Conservation (phyloP, 2,797 vertebrate genomes). For the Oreonectes daqikongensis region DNA sequence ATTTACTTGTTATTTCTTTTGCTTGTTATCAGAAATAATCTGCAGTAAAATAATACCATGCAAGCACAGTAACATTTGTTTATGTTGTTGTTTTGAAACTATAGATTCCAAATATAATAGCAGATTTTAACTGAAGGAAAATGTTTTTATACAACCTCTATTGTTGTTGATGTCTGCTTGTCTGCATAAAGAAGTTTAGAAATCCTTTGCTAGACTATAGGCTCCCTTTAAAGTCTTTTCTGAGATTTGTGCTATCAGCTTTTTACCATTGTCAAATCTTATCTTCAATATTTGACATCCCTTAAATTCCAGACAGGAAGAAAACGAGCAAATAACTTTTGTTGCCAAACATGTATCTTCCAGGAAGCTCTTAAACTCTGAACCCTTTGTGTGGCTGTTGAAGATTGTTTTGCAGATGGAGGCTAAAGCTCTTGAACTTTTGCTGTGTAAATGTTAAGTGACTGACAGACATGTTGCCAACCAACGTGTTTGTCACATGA, state of each 20-base stretch:
- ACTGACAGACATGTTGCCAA: constrained; percentile 35
- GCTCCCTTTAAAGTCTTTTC: constrained; percentile 46
- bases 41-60: too few relatives aligned
- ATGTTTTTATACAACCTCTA: not conserved
- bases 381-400: constrained; percentile 7
- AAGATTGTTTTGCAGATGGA: constrained; percentile 35
- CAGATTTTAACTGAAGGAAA: not conserved
- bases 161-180: not conserved
- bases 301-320: constrained; percentile 41
- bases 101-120: not conserved
- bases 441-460: constrained; percentile 56
- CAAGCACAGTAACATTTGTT: too few relatives aligned
- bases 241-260: constrained; percentile 33
- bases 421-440: constrained; percentile 36
- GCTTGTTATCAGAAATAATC: too few relatives aligned
- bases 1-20: too few relatives aligned
- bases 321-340: constrained; percentile 25
- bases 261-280: constrained; percentile 33
- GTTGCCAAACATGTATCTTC: constrained; percentile 44
- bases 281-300: constrained; percentile 27
- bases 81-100: too few relatives aligned
- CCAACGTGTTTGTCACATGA: constrained; percentile 5
- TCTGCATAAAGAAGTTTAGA: not conserved
- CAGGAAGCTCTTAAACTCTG: constrained; percentile 44
- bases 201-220: constrained; percentile 28